Base-by-base conservation (phyloP, 64 coral and sea anemone genomes). In the Astreopora myriophthalma region DNA sequence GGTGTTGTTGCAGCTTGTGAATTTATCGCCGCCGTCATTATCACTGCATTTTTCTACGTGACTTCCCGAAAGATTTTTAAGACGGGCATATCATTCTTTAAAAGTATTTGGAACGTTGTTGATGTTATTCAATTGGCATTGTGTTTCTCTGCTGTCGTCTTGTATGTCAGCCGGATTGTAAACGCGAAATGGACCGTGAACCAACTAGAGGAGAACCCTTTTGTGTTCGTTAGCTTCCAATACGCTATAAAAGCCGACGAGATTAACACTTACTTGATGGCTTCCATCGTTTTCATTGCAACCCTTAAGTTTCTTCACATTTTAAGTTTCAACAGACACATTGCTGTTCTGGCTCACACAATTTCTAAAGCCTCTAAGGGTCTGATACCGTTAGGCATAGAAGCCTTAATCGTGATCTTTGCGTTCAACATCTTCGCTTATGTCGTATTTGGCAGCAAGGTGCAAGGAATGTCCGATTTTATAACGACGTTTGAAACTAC, bases 241-340 rank as follows among this genome's bases (percentile, higher is more conserved):
- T 74, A 86, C 19, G 86, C 88, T 5, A 68, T 82, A 24, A 76
- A 91, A 36, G 90, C 88, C 88, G 71, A 84, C 13, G 93, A 95
- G 28, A 17, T 95, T 16, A 95, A 74, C 58, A 90, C 72, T 5
- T 91, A 95, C 36, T 48, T 95, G 12, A 80, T 95, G 1, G 80
- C 69, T 19, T 77, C 76, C 82, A 66, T 95, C 62, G 88, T 95
- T 22, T 95, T 95, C 34, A 74, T 95, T 0, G 87, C 93, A 14
- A 95, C 93, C 3, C 79, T 95, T 31, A 90, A 91, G 76, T 91
- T 95, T 40, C 62, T 95, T 17, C 82, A 57, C 30, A 74, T 95
- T 3, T 71, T 95, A 80, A 95, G 60, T 26, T 95, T 95, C 34
- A 95, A 91, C 80, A 80, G 93, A 10, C 84, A 91, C 57, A 95